phyloP scores from a whole-genome alignment of 2,113 vertebrate genomes.

The Colaptes auratus region DNA sequence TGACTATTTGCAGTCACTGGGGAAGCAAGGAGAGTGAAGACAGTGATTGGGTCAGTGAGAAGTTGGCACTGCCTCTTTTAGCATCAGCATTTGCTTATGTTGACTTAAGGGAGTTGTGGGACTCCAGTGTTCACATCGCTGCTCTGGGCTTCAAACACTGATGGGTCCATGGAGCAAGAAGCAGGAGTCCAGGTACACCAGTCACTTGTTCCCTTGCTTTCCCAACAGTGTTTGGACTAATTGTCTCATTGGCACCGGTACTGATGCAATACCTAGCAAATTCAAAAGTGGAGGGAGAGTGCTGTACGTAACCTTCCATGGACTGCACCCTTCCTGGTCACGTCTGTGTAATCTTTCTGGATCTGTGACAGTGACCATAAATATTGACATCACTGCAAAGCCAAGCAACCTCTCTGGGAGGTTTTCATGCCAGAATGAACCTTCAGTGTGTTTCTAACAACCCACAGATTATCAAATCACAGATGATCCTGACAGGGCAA shows the following conservation, averaged over 20 bases:
- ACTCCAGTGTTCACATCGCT: neutral
- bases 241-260: neutral
- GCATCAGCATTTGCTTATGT: slow-evolving; percentile 24
- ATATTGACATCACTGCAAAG: slow-evolving; percentile 37
- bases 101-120: slow-evolving; percentile 21
- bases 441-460: neutral
- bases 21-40: neutral
- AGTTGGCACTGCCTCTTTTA: slow-evolving; percentile 37
- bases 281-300: neutral
- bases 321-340: neutral
- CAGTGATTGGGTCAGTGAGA: neutral
- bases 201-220: neutral
- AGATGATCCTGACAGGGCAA: accelerated
- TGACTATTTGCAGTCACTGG: neutral
- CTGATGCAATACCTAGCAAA: neutral
- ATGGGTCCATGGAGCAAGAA: neutral
- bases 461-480: neutral
- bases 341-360: neutral
- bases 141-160: neutral
- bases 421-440: slow-evolving; percentile 9
- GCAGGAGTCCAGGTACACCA: neutral
- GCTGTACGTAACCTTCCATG: neutral
- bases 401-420: slow-evolving; percentile 12
- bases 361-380: slow-evolving; percentile 37
- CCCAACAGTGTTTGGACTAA: neutral